These are phyloP conservation scores for Machaerirhynchus nigripectus DNA, from an alignment of 2,113 vertebrate species.

Conservation along the genomic window DNA sequence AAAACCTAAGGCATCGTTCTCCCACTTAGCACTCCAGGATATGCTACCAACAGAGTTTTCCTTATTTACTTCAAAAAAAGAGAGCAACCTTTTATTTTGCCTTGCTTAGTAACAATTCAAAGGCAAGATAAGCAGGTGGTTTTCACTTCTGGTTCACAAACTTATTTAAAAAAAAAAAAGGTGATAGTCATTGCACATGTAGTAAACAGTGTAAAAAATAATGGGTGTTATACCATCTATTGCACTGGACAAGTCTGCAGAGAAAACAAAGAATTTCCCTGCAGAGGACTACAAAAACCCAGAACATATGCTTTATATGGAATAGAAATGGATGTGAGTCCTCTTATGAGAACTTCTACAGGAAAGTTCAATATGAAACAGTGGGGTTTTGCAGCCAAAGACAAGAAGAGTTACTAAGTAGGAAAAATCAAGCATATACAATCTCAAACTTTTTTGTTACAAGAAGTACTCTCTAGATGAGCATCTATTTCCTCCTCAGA, in stretches of 20 bases:
- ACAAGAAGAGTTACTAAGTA: background rate
- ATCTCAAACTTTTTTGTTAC: background rate
- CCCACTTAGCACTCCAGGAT: background rate
- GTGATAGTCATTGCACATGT: too few relatives aligned
- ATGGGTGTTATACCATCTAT: background rate
- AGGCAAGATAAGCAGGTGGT: background rate
- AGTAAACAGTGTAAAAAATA: background rate
- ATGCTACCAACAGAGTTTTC: background rate
- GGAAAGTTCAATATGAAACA: background rate
- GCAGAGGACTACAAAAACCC: background rate
- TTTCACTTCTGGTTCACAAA: background rate
- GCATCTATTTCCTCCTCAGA: background rate
- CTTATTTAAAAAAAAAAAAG: background rate
- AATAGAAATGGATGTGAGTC: background rate
- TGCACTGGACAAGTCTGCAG: background rate
- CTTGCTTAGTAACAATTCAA: background rate
- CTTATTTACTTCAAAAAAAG: background rate
- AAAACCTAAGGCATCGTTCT: too few relatives aligned
- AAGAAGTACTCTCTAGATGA: background rate
- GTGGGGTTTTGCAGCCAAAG: background rate
- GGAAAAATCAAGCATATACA: background rate
- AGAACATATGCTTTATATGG: background rate
- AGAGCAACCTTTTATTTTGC: background rate
- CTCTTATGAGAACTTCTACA: background rate
- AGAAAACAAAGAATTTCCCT: background rate